Percentiles rank a stretch among this genome's conserved stretches.
phyloP scores from a whole-genome alignment of 1,140 invertebrate genomes.

The Ostrea denselamellosa region DNA sequence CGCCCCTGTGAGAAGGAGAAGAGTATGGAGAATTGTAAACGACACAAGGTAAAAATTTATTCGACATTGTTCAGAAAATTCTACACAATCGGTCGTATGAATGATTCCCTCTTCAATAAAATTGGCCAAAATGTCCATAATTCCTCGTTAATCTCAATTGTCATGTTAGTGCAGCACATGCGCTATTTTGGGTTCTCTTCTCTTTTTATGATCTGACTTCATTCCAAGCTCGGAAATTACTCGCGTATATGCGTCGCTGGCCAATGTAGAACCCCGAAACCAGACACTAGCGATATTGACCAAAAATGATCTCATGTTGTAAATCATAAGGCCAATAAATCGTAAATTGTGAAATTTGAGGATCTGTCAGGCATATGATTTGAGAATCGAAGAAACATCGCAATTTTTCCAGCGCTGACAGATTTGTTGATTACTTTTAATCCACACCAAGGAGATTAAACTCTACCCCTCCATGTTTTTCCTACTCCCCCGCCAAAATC shows the following conservation, averaged over 20 bases:
- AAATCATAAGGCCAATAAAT: slow-evolving; percentile 34
- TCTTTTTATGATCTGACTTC: not conserved
- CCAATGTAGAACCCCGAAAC: not conserved
- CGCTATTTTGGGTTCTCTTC: not conserved
- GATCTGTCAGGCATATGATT: slow-evolving; percentile 32
- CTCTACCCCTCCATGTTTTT: not conserved
- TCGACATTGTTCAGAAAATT: slow-evolving; percentile 59
- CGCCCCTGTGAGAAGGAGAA: slow-evolving; percentile 68
- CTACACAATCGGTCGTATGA: not conserved
- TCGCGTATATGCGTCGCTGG: not conserved
- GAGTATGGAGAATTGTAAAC: slow-evolving; percentile 69
- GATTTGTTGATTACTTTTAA: not conserved
- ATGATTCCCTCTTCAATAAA: not conserved
- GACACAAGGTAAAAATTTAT: slow-evolving; percentile 65
- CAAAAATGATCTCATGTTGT: slow-evolving; percentile 29
- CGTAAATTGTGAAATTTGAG: slow-evolving; percentile 36
- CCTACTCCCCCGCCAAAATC: not conserved
- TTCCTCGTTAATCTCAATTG: not conserved
- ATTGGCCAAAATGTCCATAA: not conserved
- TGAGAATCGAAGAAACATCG: slow-evolving; percentile 6
- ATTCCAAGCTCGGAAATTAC: slow-evolving; percentile 35
- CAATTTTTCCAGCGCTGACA: slow-evolving; percentile 1
- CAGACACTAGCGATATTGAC: slow-evolving; percentile 11
- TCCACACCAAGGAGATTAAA: not conserved
- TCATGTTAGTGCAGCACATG: not conserved